Evolutionary conservation across 2,888 invertebrate genomes (phyloP), one percentile per base, ranked within the genome.

Genomic region (Campoplex capitator): DNA sequence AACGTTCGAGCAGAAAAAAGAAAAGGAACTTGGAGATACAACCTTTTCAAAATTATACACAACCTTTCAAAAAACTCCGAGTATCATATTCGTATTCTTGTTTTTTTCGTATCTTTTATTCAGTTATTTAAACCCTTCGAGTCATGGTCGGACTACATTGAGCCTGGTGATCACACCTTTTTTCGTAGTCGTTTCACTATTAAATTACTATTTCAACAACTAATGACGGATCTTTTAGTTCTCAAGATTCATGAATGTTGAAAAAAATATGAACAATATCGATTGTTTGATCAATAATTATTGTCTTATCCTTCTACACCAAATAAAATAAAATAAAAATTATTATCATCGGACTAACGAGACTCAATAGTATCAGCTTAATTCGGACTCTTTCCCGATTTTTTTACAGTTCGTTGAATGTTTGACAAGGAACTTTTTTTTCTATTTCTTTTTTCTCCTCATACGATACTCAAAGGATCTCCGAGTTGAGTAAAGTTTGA

Each of bases 401-500:
- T 70, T 68, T 45, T 28, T n/a, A 42, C 11, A 28, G 13, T 23
- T 23, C 13, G 45, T 70, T 11, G 45, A 51, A 32, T 54, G 16
- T 51, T 9, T 45, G n/a, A 48, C 8, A 23, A 0, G 45, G 1
- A 28, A 51, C 38, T 28, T 62, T 23, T 73, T 32, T 70, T 38
- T 65, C 42, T 42, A 42, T 7, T 71, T 3, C 18, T 67, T 76
- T 62, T 76, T n/a, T 23, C 67, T 28, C 28, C n/a, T 68, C 45
- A n/a, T 56, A 75, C 48, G 35, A 62, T 62, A 32, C 70, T 13
- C 54, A 71, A 58, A 76, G 58, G 42, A 35, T 13, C 28, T 68
- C 16, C n/a, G 32, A 58, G 67, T 28, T 35, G 68, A 65, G n/a
- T 18, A 73, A 83, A 83, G 77, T 84, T 83, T 65, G 54, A 7